phyloP scores from a whole-genome alignment of 1,140 invertebrate species.

The Caerostris darwini region DNA sequence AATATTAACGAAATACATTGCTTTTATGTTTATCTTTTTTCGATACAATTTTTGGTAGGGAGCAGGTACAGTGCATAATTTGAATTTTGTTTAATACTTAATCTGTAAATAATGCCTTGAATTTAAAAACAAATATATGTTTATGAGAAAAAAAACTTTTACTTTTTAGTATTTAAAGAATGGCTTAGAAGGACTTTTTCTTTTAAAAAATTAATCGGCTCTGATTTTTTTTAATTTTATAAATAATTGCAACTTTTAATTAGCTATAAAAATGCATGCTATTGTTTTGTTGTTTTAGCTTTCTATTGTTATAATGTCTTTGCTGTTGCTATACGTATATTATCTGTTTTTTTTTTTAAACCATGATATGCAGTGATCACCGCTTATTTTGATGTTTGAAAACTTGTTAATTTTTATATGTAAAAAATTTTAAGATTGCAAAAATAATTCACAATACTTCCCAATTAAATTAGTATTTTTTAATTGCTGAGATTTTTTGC shows the following conservation, averaged over 20 bases:
- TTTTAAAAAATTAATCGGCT: background rate
- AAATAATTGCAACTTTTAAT: background rate
- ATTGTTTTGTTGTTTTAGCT: background rate
- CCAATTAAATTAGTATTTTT: too few relatives aligned
- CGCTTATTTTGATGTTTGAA: conserved; percentile 2
- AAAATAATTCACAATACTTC: too few relatives aligned
- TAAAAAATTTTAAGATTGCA: too few relatives aligned
- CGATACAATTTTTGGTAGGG: too few relatives aligned
- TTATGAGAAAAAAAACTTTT: too few relatives aligned
- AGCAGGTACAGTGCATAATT: too few relatives aligned
- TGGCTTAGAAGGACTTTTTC: background rate
- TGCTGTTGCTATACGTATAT: background rate
- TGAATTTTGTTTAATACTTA: too few relatives aligned
- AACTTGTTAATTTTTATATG: background rate
- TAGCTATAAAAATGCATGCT: conserved; percentile 18
- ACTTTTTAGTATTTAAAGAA: background rate
- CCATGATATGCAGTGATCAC: background rate
- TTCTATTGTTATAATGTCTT: conserved; percentile 21
- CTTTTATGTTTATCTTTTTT: too few relatives aligned
- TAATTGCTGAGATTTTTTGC: too few relatives aligned
- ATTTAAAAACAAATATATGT: too few relatives aligned
- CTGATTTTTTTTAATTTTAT: background rate
- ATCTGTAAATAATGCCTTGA: too few relatives aligned
- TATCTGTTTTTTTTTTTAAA: background rate
- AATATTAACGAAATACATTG: too few relatives aligned